A percentile compares a stretch with the other conserved stretches of the same genome.
Evolutionary conservation across 2,113 vertebrate genomes (phyloP).

Genomic region (Mastomys coucha): DNA sequence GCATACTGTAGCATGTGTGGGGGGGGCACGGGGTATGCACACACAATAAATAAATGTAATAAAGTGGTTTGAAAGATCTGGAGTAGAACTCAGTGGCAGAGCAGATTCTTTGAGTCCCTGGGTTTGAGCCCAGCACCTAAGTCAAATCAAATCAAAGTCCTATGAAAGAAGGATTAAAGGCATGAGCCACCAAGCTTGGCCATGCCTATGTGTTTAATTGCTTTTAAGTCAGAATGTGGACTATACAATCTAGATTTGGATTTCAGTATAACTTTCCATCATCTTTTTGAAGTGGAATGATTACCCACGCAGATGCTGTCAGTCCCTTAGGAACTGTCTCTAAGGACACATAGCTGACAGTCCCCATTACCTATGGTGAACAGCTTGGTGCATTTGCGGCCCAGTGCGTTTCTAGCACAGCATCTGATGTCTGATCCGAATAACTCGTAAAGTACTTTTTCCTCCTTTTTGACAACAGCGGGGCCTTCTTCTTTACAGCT

Average conservation of each 20-base stretch:
- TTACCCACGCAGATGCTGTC: background rate
- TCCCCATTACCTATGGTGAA: conserved; percentile 87
- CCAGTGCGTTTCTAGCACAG: conserved; percentile 87
- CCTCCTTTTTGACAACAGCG: conserved; percentile 56
- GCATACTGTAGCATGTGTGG: background rate
- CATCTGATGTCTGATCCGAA: conserved; percentile 85
- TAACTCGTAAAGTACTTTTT: conserved; percentile 72
- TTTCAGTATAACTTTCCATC: background rate
- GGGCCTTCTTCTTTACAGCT: conserved; percentile 84
- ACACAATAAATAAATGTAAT: background rate
- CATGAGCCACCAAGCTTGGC: background rate
- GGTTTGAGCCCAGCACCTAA: background rate
- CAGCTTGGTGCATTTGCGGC: conserved; percentile 85
- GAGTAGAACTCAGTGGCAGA: background rate
- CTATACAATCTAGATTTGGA: background rate
- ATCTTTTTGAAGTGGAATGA: background rate
- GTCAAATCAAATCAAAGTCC: background rate
- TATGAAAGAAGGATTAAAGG: background rate
- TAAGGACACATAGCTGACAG: background rate
- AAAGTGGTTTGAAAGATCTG: background rate
- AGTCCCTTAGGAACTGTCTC: background rate
- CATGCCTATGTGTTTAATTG: background rate
- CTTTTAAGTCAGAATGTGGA: conserved; percentile 2
- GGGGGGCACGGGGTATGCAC: too few relatives aligned
- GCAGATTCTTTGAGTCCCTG: background rate